Percentiles rank a stretch among this genome's conserved stretches.
phyloP scores from a whole-genome alignment of 1,140 invertebrate species.

The Papilio helenus region DNA sequence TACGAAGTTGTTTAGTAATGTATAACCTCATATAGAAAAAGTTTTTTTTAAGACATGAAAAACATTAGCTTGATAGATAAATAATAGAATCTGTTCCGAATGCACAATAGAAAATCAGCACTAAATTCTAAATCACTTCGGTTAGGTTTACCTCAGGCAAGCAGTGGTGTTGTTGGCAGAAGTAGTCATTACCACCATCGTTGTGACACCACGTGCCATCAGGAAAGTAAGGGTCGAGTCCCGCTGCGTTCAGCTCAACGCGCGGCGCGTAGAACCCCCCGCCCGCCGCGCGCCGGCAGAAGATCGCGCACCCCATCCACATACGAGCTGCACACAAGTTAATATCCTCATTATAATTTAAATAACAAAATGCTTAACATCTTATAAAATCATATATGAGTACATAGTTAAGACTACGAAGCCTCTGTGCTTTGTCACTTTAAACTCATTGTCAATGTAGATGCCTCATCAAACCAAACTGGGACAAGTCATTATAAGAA shows the following conservation, averaged over 20 bases:
- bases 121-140: too few relatives aligned
- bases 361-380: too few relatives aligned
- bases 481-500: background rate
- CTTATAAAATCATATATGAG: too few relatives aligned
- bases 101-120: too few relatives aligned
- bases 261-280: conserved; percentile 89
- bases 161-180: conserved; percentile 89
- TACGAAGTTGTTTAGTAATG: too few relatives aligned
- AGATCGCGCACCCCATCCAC: conserved; percentile 91
- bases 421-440: too few relatives aligned
- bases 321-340: conserved; percentile 77
- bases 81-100: too few relatives aligned
- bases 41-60: too few relatives aligned
- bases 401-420: too few relatives aligned
- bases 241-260: conserved; percentile 88
- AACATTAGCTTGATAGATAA: too few relatives aligned
- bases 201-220: conserved; percentile 92
- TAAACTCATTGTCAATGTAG: background rate
- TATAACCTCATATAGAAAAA: too few relatives aligned
- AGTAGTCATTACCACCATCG: conserved; percentile 86
- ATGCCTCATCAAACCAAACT: background rate
- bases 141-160: conserved; percentile 83
- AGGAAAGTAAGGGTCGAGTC: conserved; percentile 89
- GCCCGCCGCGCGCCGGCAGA: conserved; percentile 86
- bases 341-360: background rate